phyloP scores from a whole-genome alignment of 2,797 vertebrate species.

The Eutrigla gurnardus region DNA sequence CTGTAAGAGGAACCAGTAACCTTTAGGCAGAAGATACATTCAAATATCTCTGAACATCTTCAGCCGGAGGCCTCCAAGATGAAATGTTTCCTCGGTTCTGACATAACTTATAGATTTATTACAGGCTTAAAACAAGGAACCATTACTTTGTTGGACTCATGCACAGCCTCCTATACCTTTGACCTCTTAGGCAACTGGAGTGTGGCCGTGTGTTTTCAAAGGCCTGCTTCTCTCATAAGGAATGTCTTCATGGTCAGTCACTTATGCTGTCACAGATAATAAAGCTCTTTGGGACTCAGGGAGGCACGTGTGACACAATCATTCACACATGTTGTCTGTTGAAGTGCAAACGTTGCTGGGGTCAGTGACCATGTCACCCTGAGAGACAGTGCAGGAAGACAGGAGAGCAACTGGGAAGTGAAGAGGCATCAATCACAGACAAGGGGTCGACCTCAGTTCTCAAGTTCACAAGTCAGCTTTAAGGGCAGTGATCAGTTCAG shows the following conservation, averaged over 20 bases:
- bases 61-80: slow-evolving; percentile 35
- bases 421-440: slow-evolving; percentile 37
- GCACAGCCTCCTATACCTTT: slow-evolving; percentile 47
- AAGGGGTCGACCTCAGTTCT: slow-evolving; percentile 14
- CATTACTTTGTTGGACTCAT: slow-evolving; percentile 35
- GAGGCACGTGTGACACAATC: slow-evolving; percentile 37
- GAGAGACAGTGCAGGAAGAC: slow-evolving; percentile 26
- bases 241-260: slow-evolving; percentile 56
- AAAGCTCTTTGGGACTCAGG: slow-evolving; percentile 16
- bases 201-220: slow-evolving; percentile 53
- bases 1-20: slow-evolving; percentile 71
- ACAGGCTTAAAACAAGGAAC: slow-evolving; percentile 32
- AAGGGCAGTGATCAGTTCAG: background rate
- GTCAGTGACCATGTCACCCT: slow-evolving; percentile 39
- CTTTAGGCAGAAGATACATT: slow-evolving; percentile 46
- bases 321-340: slow-evolving; percentile 38
- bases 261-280: slow-evolving; percentile 53
- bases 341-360: slow-evolving; percentile 28
- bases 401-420: slow-evolving; percentile 24
- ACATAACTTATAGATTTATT: slow-evolving; percentile 45
- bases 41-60: slow-evolving; percentile 36
- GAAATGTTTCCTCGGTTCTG: slow-evolving; percentile 33
- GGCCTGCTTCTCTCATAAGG: slow-evolving; percentile 42
- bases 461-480: background rate
- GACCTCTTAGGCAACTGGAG: slow-evolving; percentile 58